Conservation (phyloP, 2,888 invertebrate species). For the Dysmachus trigonus region DNA sequence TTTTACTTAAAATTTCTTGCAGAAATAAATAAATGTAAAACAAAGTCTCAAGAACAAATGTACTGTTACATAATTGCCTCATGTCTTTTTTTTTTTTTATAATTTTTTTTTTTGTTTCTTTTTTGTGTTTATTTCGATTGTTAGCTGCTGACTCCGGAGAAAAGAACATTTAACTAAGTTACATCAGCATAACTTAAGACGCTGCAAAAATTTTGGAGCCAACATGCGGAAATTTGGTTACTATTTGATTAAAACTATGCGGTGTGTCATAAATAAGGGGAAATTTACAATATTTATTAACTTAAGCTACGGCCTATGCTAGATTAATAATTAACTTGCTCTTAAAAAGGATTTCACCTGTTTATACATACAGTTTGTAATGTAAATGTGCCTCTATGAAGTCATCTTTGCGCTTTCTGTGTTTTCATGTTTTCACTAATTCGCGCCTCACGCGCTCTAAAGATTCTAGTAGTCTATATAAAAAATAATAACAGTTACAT, state of each 20-base stretch:
- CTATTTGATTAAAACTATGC: constrained; percentile 4
- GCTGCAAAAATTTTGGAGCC: neutral
- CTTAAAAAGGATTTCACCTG: neutral
- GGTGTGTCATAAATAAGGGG: neutral
- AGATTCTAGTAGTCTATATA: neutral
- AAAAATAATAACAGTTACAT: neutral
- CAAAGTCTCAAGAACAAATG: neutral
- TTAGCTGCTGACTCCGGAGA: neutral
- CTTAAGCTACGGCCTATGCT: neutral
- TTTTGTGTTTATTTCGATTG: neutral
- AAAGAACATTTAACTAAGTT: constrained; percentile 6
- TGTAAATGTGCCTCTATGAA: neutral
- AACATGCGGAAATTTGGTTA: neutral
- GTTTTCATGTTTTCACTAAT: neutral
- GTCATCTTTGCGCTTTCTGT: neutral
- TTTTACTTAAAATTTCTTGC: neutral
- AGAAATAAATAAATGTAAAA: constrained; percentile 26
- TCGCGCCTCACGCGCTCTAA: neutral
- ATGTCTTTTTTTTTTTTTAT: neutral
- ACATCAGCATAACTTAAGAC: neutral
- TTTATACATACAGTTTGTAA: neutral
- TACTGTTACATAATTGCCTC: neutral
- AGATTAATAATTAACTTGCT: neutral
- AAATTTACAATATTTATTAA: neutral
- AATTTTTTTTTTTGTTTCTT: neutral